Percentiles rank a stretch among this genome's conserved stretches.
Conservation (phyloP, 2,888 invertebrate genomes). For the Xylota sylvarum region DNA sequence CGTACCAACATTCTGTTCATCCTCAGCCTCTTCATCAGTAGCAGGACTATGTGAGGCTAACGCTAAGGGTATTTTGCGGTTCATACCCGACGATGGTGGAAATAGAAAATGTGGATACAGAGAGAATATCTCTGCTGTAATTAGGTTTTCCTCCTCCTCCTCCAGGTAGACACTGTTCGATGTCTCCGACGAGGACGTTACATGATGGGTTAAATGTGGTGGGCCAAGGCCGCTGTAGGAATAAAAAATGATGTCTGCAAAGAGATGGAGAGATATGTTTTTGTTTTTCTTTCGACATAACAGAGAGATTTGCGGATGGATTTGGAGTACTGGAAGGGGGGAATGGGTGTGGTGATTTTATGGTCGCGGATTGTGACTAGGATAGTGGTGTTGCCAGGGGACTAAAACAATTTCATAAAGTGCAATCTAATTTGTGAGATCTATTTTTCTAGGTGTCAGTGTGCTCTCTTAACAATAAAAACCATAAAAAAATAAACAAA, state of each 20-base stretch:
- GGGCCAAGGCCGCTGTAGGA: slow-evolving; percentile 86
- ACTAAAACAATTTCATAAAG: slow-evolving; percentile 32
- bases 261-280: slow-evolving; percentile 78
- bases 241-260: slow-evolving; percentile 81
- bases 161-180: slow-evolving; percentile 86
- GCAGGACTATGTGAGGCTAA: slow-evolving; percentile 85
- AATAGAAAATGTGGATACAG: slow-evolving; percentile 87
- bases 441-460: slow-evolving; percentile 44
- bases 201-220: slow-evolving; percentile 78
- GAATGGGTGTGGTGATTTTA: slow-evolving; percentile 8
- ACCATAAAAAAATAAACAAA: slow-evolving; percentile 18
- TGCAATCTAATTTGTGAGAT: slow-evolving; percentile 67
- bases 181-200: slow-evolving; percentile 84
- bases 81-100: slow-evolving; percentile 85
- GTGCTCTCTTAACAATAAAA: slow-evolving; percentile 43
- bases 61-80: slow-evolving; percentile 84
- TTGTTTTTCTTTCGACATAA: slow-evolving; percentile 55
- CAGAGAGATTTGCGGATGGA: slow-evolving; percentile 28
- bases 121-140: slow-evolving; percentile 86
- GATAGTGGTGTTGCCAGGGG: not conserved
- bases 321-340: not conserved
- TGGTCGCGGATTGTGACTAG: not conserved
- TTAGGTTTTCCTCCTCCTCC: slow-evolving; percentile 80
- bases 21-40: slow-evolving; percentile 83
- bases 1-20: slow-evolving; percentile 79